phyloP scores from a whole-genome alignment of 2,113 vertebrate genomes.

The Chascanopsetta lugubris region DNA sequence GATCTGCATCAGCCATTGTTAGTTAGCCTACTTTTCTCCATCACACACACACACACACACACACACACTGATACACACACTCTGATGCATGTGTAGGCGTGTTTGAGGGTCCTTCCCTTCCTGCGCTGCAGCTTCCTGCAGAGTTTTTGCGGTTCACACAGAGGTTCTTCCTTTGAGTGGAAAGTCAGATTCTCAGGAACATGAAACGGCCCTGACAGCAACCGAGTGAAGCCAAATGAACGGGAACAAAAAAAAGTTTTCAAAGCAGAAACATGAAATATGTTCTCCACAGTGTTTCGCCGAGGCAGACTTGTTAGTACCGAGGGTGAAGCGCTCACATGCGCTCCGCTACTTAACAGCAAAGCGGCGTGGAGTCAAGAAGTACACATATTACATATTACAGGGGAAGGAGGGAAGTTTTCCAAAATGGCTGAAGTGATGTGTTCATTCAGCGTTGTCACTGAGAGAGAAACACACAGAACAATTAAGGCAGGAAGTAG shows the following conservation, averaged over 20 bases:
- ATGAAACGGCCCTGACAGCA: conserved; percentile 59
- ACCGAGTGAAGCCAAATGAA: conserved; percentile 57
- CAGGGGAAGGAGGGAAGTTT: too few species aligned
- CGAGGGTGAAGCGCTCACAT: conserved; percentile 42
- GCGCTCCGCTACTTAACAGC: conserved; percentile 14
- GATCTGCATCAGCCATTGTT: conserved; percentile 39
- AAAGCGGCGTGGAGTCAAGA: conserved; percentile 9
- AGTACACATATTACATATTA: conserved; percentile 4
- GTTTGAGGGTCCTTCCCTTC: conserved; percentile 62
- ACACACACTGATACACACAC: background rate
- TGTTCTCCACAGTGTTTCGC: conserved; percentile 24
- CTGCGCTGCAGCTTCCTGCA: conserved; percentile 56
- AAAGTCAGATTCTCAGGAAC: conserved; percentile 60
- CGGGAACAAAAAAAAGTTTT: conserved; percentile 22
- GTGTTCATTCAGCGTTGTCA: too few species aligned
- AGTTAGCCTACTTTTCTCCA: background rate
- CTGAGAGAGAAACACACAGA: too few species aligned
- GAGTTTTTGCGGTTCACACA: conserved; percentile 66
- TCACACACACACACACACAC: conserved; percentile 14
- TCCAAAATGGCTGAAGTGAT: too few species aligned
- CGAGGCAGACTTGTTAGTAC: conserved; percentile 41
- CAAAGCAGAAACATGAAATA: conserved; percentile 29
- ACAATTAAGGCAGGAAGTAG: too few species aligned
- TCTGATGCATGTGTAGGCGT: background rate
- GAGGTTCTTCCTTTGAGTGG: conserved; percentile 57